phyloP scores from a whole-genome alignment of 2,113 vertebrate species.

The Dolichallabes microphthalmus region DNA sequence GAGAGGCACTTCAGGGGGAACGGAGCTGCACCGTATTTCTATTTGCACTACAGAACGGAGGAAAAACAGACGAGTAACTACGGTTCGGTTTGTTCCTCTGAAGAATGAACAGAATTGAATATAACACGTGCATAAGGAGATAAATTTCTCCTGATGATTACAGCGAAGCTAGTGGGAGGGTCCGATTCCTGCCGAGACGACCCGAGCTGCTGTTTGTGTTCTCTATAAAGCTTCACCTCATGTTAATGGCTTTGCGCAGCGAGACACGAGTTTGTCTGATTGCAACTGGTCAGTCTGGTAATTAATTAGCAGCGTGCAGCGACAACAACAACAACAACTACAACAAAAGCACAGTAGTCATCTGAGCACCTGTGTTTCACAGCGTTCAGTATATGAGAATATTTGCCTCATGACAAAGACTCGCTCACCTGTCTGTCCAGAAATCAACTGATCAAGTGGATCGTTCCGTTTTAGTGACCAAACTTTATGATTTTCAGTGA shows the following conservation, averaged over 20 bases:
- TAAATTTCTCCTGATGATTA: conserved; percentile 2
- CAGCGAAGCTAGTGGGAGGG: conserved; percentile 1
- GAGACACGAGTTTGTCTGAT: neutral
- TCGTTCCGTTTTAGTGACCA: neutral
- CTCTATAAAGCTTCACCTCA: neutral
- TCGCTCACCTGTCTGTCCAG: neutral
- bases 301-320: conserved; percentile 52
- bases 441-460: neutral
- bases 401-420: neutral
- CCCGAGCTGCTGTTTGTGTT: conserved; percentile 8
- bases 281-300: conserved; percentile 35
- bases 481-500: neutral
- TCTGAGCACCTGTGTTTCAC: neutral
- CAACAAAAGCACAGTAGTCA: neutral
- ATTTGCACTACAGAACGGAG: neutral
- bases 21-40: neutral
- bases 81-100: conserved; percentile 6
- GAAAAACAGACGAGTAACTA: neutral
- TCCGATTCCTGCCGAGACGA: conserved; percentile 18
- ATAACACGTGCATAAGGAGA: conserved; percentile 6
- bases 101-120: conserved; percentile 20
- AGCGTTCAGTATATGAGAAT: neutral
- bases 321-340: neutral
- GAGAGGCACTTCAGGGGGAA: neutral
- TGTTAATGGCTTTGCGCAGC: conserved; percentile 34